These are phyloP conservation scores for Corythaixoides concolor DNA, from an alignment of 2,113 vertebrate genomes.

Conservation along the genomic window DNA sequence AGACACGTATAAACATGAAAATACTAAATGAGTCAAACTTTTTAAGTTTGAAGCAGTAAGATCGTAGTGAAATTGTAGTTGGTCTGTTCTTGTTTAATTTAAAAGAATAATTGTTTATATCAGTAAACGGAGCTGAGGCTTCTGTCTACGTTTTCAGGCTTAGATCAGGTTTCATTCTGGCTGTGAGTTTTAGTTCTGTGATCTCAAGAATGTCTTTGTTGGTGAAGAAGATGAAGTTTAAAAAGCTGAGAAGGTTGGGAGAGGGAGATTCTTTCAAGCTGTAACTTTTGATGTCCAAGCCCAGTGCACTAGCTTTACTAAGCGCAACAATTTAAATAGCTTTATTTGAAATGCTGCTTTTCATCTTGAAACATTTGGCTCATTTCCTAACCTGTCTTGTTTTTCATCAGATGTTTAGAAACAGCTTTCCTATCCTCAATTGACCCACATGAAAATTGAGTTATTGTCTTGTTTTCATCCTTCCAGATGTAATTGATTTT, in stretches of 20 bases:
- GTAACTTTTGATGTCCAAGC: conserved; percentile 73
- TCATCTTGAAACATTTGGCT: conserved; percentile 66
- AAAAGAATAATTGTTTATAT: conserved; percentile 58
- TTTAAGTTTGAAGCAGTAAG: conserved; percentile 18
- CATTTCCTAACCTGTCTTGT: conserved; percentile 34
- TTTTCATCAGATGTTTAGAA: conserved; percentile 54
- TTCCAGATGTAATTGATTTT: conserved; percentile 44
- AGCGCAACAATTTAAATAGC: conserved; percentile 56
- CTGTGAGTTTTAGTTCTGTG: conserved; percentile 50
- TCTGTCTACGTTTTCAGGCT: conserved; percentile 29
- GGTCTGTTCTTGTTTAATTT: conserved; percentile 47
- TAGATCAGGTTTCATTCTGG: conserved; percentile 67
- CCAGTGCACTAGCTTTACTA: conserved; percentile 44
- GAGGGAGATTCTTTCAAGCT: conserved; percentile 58
- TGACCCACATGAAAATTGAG: conserved; percentile 16
- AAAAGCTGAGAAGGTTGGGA: conserved; percentile 55
- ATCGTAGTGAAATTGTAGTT: conserved; percentile 45
- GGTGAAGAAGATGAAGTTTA: conserved; percentile 65
- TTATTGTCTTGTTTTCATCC: conserved; percentile 24
- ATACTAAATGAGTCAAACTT: conserved; percentile 5
- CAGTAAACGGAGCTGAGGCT: conserved; percentile 39
- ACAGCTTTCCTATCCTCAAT: conserved; percentile 22
- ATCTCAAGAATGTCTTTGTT: conserved; percentile 71
- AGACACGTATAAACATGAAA: background rate
- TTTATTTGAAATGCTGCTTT: conserved; percentile 61